These are phyloP conservation scores for Temnothorax ravouxi DNA, from an alignment of 2,888 invertebrate genomes.

Conservation along the genomic window DNA sequence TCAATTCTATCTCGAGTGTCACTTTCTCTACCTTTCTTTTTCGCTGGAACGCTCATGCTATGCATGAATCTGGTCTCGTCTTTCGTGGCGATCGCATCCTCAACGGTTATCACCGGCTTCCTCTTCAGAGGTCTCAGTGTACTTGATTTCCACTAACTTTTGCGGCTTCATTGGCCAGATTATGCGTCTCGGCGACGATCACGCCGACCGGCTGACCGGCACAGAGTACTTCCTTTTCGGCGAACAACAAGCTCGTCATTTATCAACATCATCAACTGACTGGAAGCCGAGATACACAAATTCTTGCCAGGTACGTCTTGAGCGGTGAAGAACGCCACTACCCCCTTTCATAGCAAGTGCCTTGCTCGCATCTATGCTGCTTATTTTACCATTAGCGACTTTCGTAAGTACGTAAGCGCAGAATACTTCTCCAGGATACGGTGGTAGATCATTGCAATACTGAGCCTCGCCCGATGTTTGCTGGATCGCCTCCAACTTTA, in stretches of 20 bases:
- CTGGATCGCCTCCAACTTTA: conserved; percentile 91
- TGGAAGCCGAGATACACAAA: conserved; percentile 87
- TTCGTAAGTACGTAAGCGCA: conserved; percentile 91
- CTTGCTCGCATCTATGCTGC: conserved; percentile 89
- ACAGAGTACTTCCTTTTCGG: conserved; percentile 87
- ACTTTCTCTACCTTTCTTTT: conserved; percentile 76
- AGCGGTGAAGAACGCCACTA: conserved; percentile 89
- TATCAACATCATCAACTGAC: conserved; percentile 69
- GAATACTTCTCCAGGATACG: conserved; percentile 90
- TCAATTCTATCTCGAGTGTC: background rate
- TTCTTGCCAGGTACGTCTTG: conserved; percentile 91
- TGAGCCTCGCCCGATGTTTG: conserved; percentile 92
- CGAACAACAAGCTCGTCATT: conserved; percentile 82
- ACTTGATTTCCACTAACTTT: conserved; percentile 88
- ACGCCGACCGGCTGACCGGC: conserved; percentile 93
- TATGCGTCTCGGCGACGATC: conserved; percentile 89
- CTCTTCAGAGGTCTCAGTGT: conserved; percentile 85
- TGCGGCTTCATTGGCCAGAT: conserved; percentile 88
- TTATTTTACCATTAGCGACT: conserved; percentile 88
- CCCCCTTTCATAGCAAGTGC: conserved; percentile 91
- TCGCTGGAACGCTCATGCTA: conserved; percentile 67
- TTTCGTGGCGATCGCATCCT: conserved; percentile 79
- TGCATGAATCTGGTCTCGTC: conserved; percentile 78
- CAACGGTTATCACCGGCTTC: conserved; percentile 82
- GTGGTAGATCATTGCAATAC: conserved; percentile 92